These are phyloP conservation scores for Tetramorium bicarinatum DNA, from an alignment of 2,888 invertebrate species.

Conservation along the genomic window DNA sequence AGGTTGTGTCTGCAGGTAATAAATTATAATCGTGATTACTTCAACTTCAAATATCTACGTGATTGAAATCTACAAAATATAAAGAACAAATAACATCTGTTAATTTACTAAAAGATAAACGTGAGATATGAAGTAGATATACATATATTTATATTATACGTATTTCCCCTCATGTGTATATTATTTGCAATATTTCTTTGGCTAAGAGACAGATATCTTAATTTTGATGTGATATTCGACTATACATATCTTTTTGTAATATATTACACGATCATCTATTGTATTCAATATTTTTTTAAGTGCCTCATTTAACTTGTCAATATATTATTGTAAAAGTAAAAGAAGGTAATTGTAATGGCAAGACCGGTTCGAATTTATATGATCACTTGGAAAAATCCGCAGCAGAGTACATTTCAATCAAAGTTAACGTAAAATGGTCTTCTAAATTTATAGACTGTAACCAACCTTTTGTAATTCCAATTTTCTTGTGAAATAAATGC, in stretches of 20 bases:
- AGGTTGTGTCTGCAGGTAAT: conserved; percentile 72
- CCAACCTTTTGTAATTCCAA: conserved; percentile 79
- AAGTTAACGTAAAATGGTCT: conserved; percentile 47
- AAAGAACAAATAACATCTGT: neutral
- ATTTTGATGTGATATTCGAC: conserved; percentile 27
- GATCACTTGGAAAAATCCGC: conserved; percentile 12
- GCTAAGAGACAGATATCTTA: conserved; percentile 1
- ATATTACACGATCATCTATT: neutral
- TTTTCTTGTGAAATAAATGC: conserved; percentile 81
- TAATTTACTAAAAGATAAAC: conserved; percentile 9
- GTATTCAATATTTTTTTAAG: neutral
- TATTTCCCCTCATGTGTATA: conserved; percentile 30
- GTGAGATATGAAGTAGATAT: conserved; percentile 18
- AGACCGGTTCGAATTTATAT: conserved; percentile 5
- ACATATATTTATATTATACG: neutral
- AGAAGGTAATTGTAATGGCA: neutral
- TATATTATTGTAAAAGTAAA: neutral
- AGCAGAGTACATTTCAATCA: neutral
- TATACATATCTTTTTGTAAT: neutral
- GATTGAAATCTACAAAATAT: conserved; percentile 8
- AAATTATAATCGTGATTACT: conserved; percentile 28
- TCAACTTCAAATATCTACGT: conserved; percentile 35
- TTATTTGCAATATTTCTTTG: conserved; percentile 16
- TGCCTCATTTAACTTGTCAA: conserved; percentile 16
- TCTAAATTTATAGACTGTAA: conserved; percentile 62